Conservation (phyloP, 2,888 invertebrate species). For the Caenorhabditis sp. region DNA sequence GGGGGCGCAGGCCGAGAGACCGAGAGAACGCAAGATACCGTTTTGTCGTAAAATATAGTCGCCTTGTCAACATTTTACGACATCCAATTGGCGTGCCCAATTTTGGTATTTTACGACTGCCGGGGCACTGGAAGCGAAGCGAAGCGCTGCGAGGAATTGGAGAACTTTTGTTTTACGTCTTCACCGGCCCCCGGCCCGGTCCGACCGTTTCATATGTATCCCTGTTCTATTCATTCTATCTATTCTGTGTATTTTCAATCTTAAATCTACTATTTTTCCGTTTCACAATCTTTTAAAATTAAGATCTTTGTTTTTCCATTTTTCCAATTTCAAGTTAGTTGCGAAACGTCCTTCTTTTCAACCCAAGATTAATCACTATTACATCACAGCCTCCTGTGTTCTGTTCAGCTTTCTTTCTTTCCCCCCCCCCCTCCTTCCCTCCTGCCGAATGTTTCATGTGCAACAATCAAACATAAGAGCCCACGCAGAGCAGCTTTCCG, state of each 20-base stretch:
- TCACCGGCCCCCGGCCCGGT: not conserved
- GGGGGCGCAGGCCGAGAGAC: too few relatives aligned
- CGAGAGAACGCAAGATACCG: too few relatives aligned
- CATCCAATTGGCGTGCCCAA: constrained; percentile 64
- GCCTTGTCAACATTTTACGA: constrained; percentile 66
- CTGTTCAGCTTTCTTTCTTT: not conserved
- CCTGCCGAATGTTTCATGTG: constrained; percentile 47
- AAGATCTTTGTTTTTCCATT: too few relatives aligned
- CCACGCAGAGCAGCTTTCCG: constrained; percentile 18
- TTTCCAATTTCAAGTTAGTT: too few relatives aligned
- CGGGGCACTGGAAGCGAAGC: too few relatives aligned
- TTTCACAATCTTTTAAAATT: too few relatives aligned
- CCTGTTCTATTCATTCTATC: too few relatives aligned
- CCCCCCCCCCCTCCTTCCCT: not conserved
- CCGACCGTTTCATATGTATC: not conserved
- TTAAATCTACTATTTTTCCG: too few relatives aligned
- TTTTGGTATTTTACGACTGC: constrained; percentile 62
- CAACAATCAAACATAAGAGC: constrained; percentile 58
- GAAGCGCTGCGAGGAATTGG: not conserved
- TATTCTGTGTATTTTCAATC: too few relatives aligned
- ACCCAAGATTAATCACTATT: constrained; percentile 46
- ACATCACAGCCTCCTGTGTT: not conserved
- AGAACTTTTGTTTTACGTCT: constrained; percentile 51
- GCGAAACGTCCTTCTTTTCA: too few relatives aligned
- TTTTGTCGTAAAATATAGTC: constrained; percentile 64